These are phyloP conservation scores for Acropternis orthonyx DNA, from an alignment of 2,797 vertebrate species.

Conservation along the genomic window DNA sequence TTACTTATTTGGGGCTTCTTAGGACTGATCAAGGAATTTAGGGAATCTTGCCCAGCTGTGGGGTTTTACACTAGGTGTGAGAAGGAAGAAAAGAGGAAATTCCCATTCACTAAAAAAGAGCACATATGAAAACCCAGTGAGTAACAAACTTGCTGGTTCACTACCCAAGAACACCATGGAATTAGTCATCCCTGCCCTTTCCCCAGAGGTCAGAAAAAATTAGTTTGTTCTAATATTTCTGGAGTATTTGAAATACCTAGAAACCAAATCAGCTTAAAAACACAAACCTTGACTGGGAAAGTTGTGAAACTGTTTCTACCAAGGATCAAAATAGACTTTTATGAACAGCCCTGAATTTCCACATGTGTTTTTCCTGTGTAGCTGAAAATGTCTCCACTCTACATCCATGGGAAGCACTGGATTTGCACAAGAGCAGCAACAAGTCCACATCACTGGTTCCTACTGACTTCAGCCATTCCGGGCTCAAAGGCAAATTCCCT, in stretches of 20 bases:
- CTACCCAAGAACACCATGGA: background rate
- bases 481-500: fast-evolving
- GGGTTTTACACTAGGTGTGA: constrained; percentile 39
- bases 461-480: background rate
- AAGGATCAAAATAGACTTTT: background rate
- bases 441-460: background rate
- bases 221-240: constrained; percentile 6
- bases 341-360: background rate
- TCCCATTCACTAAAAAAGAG: constrained; percentile 9
- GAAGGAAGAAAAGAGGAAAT: constrained; percentile 52
- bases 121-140: background rate
- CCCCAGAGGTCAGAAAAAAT: constrained; percentile 32
- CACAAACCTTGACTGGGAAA: background rate
- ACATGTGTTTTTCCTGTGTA: fast-evolving
- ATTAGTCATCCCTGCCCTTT: constrained; percentile 25
- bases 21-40: background rate
- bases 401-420: background rate
- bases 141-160: constrained; percentile 53
- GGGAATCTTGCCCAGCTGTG: background rate
- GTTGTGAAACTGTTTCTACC: background rate
- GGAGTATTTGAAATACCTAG: constrained; percentile 35
- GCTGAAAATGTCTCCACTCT: background rate
- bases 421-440: background rate
- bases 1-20: background rate
- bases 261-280: constrained; percentile 10